These are phyloP conservation scores for Naja naja DNA, from an alignment of 2,113 vertebrate genomes.

Conservation along the genomic window DNA sequence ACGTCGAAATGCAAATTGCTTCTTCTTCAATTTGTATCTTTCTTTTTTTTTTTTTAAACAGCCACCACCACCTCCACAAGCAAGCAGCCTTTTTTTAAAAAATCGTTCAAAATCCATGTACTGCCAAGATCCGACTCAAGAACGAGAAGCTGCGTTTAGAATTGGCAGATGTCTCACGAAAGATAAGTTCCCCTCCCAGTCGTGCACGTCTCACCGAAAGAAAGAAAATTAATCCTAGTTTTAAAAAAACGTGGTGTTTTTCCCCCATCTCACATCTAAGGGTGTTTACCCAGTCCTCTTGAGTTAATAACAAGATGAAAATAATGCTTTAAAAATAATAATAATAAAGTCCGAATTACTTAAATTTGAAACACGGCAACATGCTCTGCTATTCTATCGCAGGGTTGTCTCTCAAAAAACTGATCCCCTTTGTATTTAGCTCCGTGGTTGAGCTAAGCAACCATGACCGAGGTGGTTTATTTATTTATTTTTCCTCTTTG, in stretches of 20 bases:
- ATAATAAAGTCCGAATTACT: background rate
- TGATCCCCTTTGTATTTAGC: background rate
- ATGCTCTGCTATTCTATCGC: background rate
- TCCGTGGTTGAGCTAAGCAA: background rate
- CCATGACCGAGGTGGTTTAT: background rate
- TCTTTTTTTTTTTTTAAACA: too few species aligned
- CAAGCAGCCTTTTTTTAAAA: background rate
- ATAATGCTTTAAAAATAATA: too few species aligned
- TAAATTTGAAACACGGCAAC: background rate
- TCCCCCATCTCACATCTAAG: background rate
- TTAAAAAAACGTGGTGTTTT: too few species aligned
- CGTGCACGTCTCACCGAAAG: background rate
- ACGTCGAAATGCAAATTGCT: background rate
- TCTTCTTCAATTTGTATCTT: background rate
- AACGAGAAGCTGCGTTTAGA: background rate
- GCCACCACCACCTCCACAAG: background rate
- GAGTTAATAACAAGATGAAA: background rate
- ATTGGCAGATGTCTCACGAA: background rate
- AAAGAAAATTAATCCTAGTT: background rate
- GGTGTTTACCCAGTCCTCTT: background rate
- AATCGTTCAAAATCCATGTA: background rate
- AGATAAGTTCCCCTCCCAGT: background rate
- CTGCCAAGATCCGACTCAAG: background rate
- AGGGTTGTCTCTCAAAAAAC: background rate
- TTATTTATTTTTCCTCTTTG: background rate